A percentile compares a stretch with the other conserved stretches of the same genome.
phyloP scores from a whole-genome alignment of 2,113 vertebrate species.

The Sorex fumeus region DNA sequence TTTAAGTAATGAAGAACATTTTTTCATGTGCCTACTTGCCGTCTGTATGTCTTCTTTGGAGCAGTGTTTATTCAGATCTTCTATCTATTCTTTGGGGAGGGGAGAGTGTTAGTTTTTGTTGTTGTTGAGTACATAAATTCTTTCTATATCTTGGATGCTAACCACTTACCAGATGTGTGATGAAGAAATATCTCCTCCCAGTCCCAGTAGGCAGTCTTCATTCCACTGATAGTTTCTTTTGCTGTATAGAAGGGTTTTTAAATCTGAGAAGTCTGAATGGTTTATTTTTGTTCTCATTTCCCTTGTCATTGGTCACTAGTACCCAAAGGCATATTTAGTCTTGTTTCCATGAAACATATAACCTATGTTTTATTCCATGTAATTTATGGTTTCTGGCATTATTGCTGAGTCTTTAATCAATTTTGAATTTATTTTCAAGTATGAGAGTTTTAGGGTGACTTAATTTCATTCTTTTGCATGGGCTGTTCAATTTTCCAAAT shows the following conservation, averaged over 20 bases:
- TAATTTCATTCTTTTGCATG: not conserved
- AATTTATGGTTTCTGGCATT: not conserved
- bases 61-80: not conserved
- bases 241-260: no score
- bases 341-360: no score
- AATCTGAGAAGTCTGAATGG: not conserved
- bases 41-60: not conserved
- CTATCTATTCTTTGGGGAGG: not conserved
- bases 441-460: not conserved
- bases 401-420: not conserved
- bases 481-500: not conserved
- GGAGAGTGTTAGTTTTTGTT: not conserved
- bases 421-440: conserved; percentile 7
- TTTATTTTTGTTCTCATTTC: not conserved
- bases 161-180: not conserved
- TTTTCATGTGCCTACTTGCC: not conserved
- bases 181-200: not conserved
- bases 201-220: no score
- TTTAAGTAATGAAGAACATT: not conserved
- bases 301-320: not conserved
- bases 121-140: not conserved
- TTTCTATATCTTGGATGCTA: not conserved
- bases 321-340: no score
- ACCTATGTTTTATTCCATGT: no score
- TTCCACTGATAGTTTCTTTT: no score